A percentile compares a stretch with the other conserved stretches of the same genome.
phyloP scores from a whole-genome alignment of 2,888 invertebrate species.

The Phengaris arion region DNA sequence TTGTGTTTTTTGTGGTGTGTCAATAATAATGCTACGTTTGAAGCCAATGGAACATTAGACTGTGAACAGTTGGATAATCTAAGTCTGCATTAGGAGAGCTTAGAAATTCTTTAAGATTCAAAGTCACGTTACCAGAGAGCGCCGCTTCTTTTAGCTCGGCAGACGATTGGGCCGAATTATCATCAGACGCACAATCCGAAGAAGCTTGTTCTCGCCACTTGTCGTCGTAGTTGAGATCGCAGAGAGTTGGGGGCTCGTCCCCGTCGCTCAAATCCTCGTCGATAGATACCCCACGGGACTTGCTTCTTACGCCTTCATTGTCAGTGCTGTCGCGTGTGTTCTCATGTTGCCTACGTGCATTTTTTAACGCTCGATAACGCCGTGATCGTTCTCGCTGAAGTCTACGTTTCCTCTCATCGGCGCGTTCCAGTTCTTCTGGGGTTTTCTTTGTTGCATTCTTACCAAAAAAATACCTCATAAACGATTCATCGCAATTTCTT shows the following conservation, averaged over 20 bases:
- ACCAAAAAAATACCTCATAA: conserved; percentile 75
- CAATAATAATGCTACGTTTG: conserved; percentile 64
- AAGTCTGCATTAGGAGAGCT: conserved; percentile 70
- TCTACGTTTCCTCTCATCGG: conserved; percentile 69
- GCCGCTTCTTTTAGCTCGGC: conserved; percentile 52
- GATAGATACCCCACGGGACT: conserved; percentile 50
- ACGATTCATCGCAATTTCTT: conserved; percentile 74
- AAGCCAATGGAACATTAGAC: conserved; percentile 77
- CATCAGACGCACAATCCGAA: conserved; percentile 69
- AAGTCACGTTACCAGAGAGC: conserved; percentile 48
- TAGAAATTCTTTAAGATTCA: conserved; percentile 64
- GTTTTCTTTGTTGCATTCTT: conserved; percentile 70
- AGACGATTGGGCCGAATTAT: conserved; percentile 67
- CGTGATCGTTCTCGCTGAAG: conserved; percentile 70
- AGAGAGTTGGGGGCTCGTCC: conserved; percentile 71
- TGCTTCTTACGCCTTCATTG: conserved; percentile 51
- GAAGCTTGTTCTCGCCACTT: conserved; percentile 61
- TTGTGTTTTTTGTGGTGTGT: conserved; percentile 41
- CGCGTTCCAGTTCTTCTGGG: conserved; percentile 69
- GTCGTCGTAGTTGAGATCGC: conserved; percentile 65
- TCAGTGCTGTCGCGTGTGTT: conserved; percentile 54
- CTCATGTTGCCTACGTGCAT: conserved; percentile 69
- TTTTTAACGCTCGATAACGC: conserved; percentile 69
- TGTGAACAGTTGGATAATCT: conserved; percentile 73
- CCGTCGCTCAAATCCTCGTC: conserved; percentile 68